phyloP scores from a whole-genome alignment of 2,888 invertebrate species.

The Leptopilina myrica region DNA sequence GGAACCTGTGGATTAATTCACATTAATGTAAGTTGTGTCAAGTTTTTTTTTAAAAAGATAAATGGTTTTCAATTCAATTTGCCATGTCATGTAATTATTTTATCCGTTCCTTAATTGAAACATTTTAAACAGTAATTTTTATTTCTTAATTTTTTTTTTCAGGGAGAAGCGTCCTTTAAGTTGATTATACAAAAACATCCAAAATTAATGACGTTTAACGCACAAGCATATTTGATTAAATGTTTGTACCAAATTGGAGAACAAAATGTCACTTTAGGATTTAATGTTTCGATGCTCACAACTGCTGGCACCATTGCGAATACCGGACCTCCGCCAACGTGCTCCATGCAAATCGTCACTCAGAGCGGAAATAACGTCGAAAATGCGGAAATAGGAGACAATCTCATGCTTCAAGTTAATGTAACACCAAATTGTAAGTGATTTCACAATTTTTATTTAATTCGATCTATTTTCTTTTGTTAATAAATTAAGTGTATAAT shows the following conservation, averaged over 20 bases:
- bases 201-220: conserved; percentile 94
- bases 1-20: conserved; percentile 95
- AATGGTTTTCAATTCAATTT: too few relatives aligned
- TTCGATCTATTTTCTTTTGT: background rate
- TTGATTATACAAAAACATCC: conserved; percentile 98
- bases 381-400: conserved; percentile 94
- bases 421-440: conserved; percentile 83
- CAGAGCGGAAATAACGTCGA: conserved; percentile 91
- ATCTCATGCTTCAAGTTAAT: conserved; percentile 90
- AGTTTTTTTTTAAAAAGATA: background rate
- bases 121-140: background rate
- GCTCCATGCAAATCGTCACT: conserved; percentile 94
- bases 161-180: conserved; percentile 95
- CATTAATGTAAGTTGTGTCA: conserved; percentile 83
- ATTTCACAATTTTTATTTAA: background rate
- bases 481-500: background rate
- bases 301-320: conserved; percentile 97
- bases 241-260: conserved; percentile 97
- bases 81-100: too few relatives aligned
- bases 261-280: conserved; percentile 93
- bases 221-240: conserved; percentile 97
- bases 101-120: too few relatives aligned
- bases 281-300: conserved; percentile 96
- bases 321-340: conserved; percentile 95
- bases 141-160: conserved; percentile 46